Evolutionary conservation across 2,888 invertebrate genomes (phyloP).

Genomic region (Coecobrya sp.): DNA sequence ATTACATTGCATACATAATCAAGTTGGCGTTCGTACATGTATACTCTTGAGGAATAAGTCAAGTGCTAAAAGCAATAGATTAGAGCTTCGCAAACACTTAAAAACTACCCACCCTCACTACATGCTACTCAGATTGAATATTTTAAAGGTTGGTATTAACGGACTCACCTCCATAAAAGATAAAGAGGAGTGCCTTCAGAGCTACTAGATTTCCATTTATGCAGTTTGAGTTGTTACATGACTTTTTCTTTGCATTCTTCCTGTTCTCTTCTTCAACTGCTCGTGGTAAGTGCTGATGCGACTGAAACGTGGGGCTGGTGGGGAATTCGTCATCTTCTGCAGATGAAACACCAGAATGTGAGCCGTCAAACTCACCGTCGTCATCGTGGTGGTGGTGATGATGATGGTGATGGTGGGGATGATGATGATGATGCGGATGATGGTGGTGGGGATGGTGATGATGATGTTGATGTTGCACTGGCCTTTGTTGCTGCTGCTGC

Average conservation of each 20-base stretch:
- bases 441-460: slow-evolving; percentile 58
- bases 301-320: slow-evolving; percentile 75
- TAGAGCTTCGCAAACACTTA: slow-evolving; percentile 51
- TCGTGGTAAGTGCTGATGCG: slow-evolving; percentile 78
- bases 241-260: slow-evolving; percentile 77
- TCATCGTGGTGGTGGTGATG: slow-evolving; percentile 70
- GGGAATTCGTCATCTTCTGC: slow-evolving; percentile 75
- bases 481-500: slow-evolving; percentile 65
- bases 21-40: neutral
- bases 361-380: slow-evolving; percentile 56
- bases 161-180: slow-evolving; percentile 85
- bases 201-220: slow-evolving; percentile 84
- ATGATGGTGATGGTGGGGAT: slow-evolving; percentile 56
- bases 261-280: slow-evolving; percentile 71
- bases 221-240: slow-evolving; percentile 83
- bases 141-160: slow-evolving; percentile 33
- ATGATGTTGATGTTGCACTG: slow-evolving; percentile 63
- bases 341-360: slow-evolving; percentile 63
- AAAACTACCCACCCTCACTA: neutral
- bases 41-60: neutral
- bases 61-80: slow-evolving; percentile 53
- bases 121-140: slow-evolving; percentile 10
- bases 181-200: slow-evolving; percentile 85
- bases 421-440: slow-evolving; percentile 61
- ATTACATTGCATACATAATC: slow-evolving; percentile 43